Base-by-base conservation (phyloP, 2,888 invertebrate species). In the Lasioglossum pauxillum region DNA sequence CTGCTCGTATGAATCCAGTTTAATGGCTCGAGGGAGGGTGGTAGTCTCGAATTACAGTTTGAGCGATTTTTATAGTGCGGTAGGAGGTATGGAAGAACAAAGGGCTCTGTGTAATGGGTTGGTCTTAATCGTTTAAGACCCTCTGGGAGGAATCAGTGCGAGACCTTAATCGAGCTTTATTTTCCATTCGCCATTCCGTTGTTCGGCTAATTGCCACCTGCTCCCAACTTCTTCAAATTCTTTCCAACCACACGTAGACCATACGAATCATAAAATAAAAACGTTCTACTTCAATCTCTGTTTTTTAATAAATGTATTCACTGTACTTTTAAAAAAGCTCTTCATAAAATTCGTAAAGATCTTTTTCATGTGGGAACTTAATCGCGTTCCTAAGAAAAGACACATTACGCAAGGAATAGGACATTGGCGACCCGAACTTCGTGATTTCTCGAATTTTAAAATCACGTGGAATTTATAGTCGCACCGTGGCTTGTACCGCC, bases 401-500 rank as follows among this genome's bases (percentile, higher is more conserved):
- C 14, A 12, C 0, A 31, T 72, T 72, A 31, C 14, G 19, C 19
- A 69, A 31, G n/a, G 23, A 69, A 10, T 23, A 4, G 69, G 12
- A 14, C 14, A 38, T 10, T 31, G 64, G 35, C 27, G 16, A 31
- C 16, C 49, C n/a, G 12, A 44, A 27, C 10, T 27, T 16, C 53
- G 53, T 41, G 49, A n/a, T 41, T 53, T 46, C 53, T 4, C 5
- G 14, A n/a, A 81, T 72, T 60, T 71, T 76, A 19, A 71, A 57
- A 53, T 76, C 71, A 3, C 35, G 16, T 10, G 27, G 35, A 31
- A 81, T 81, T 81, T 73, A 78, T 82, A 7, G 49, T 53, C 41
- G 31, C 16, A 1, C 44, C 53, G n/a, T 38, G 74, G 14, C 35
- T 35, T 69, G 44, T 7, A 8, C 53, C n/a, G 19, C 35, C 80